phyloP scores from a whole-genome alignment of 2,113 vertebrate species.

The Nothocercus julius region DNA sequence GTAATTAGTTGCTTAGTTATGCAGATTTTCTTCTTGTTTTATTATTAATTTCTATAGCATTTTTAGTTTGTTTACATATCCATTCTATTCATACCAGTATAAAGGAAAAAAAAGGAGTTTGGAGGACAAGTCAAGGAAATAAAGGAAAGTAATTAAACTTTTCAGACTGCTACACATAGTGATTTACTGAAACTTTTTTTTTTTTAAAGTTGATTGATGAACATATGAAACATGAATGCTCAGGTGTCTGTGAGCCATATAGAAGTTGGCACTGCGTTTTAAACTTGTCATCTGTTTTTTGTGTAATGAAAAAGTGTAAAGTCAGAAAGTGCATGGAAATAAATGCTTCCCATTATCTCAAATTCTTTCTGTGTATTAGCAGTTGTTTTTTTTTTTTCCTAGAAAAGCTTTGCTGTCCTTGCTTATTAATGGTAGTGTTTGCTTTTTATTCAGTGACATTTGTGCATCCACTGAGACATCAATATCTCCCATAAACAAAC shows the following conservation, averaged over 20 bases:
- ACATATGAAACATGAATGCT: background rate
- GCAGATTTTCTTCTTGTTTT: background rate
- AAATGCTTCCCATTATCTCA: background rate
- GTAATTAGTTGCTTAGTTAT: background rate
- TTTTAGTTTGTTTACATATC: background rate
- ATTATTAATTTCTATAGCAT: background rate
- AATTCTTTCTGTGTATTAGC: background rate
- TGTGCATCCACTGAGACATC: background rate
- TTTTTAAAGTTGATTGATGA: background rate
- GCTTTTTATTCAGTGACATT: background rate
- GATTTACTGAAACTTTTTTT: conserved; percentile 39
- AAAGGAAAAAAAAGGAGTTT: background rate
- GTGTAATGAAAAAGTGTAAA: background rate
- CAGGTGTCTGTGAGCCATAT: background rate
- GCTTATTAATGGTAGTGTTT: background rate
- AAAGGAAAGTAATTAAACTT: background rate
- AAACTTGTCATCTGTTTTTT: background rate
- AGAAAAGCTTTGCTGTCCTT: background rate
- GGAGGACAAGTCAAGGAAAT: background rate
- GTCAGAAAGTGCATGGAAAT: background rate
- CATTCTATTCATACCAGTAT: background rate
- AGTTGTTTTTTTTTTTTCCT: background rate
- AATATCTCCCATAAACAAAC: background rate
- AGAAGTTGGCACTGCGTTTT: background rate
- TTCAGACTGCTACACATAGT: background rate